Percentiles rank a stretch among this genome's conserved stretches.
Evolutionary conservation across 1,140 invertebrate genomes (phyloP).

Genomic region (Diplogasteroides magnus): DNA sequence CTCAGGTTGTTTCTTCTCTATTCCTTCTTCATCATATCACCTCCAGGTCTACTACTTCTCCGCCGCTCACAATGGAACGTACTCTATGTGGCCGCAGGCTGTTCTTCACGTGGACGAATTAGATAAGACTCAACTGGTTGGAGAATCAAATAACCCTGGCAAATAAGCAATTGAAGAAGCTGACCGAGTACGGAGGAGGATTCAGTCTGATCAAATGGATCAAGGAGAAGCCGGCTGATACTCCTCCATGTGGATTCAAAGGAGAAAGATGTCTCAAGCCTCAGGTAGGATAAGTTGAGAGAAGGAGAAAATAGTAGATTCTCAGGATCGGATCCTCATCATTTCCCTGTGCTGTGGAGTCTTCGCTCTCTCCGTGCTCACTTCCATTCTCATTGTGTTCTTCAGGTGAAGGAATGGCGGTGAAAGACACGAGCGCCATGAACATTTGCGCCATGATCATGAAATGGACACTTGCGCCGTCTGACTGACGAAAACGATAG

Average conservation of each 20-base stretch:
- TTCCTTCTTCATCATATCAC: background rate
- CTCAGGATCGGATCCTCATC: background rate
- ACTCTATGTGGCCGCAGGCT: slow-evolving; percentile 1
- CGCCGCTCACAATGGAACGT: background rate
- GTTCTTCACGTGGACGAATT: background rate
- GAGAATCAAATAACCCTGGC: slow-evolving; percentile 5
- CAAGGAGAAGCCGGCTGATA: slow-evolving; percentile 13
- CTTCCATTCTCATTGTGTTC: background rate
- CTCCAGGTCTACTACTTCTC: background rate
- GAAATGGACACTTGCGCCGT: too few species aligned
- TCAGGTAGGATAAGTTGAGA: too few species aligned
- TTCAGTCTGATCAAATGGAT: too few species aligned
- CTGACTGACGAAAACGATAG: too few species aligned
- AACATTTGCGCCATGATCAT: too few species aligned
- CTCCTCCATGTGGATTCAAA: slow-evolving; percentile 17
- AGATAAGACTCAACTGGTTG: background rate
- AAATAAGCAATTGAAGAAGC: slow-evolving; percentile 8
- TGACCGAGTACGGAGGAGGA: too few species aligned
- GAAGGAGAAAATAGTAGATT: too few species aligned
- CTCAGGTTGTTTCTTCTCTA: slow-evolving; percentile 8
- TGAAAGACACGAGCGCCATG: too few species aligned
- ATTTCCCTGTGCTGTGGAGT: too few species aligned
- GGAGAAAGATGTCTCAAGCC: slow-evolving; percentile 13
- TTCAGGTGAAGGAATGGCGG: slow-evolving; percentile 3
- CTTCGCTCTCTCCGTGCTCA: too few species aligned